Evolutionary conservation across 2,888 invertebrate genomes (phyloP).

Genomic region (Drepanosiphum platanoidis): DNA sequence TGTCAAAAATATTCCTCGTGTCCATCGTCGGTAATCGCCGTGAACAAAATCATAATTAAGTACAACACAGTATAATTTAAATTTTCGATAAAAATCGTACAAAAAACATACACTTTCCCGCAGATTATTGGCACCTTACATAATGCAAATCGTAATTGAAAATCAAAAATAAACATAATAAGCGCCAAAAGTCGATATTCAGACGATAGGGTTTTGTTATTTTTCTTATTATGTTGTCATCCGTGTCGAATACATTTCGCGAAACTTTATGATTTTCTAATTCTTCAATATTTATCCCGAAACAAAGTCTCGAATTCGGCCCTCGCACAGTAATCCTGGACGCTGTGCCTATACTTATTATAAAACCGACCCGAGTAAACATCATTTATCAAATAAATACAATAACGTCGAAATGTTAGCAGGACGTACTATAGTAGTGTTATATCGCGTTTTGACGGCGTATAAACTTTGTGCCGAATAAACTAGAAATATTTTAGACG

Average conservation of each 20-base stretch:
- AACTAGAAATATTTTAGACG: neutral
- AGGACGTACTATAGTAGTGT: neutral
- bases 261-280: constrained; percentile 30
- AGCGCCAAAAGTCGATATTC: neutral
- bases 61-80: too few species aligned
- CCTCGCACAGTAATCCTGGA: neutral
- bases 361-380: constrained; percentile 3
- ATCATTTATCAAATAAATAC: constrained; percentile 18
- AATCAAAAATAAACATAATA: neutral
- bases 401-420: constrained; percentile 2
- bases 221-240: neutral
- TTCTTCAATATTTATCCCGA: constrained; percentile 1
- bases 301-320: constrained; percentile 8
- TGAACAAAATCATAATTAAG: too few species aligned
- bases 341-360: neutral
- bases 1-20: too few species aligned
- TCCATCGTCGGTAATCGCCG: too few species aligned
- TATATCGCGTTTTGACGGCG: too few species aligned
- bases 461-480: too few species aligned
- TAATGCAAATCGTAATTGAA: neutral
- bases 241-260: constrained; percentile 14
- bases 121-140: too few species aligned
- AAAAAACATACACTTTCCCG: too few species aligned
- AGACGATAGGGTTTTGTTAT: neutral
- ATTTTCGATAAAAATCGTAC: too few species aligned